A percentile compares a stretch with the other conserved stretches of the same genome.
These are phyloP conservation scores for Xestia xanthographa DNA, from an alignment of 2,888 invertebrate species.

Conservation along the genomic window DNA sequence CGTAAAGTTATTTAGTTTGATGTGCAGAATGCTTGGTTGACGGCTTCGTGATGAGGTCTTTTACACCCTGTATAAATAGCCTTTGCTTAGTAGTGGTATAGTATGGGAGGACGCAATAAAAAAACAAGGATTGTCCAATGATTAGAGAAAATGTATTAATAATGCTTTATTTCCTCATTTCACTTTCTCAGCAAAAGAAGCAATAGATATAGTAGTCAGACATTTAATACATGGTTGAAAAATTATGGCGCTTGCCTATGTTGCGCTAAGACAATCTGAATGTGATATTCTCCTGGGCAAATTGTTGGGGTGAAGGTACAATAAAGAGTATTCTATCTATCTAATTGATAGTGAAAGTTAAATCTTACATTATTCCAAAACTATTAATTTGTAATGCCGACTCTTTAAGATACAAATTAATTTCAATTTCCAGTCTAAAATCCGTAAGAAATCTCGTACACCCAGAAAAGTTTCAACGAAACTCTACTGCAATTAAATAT, in stretches of 20 bases:
- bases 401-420: background rate
- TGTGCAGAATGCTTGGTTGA: too few species aligned
- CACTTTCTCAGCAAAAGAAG: background rate
- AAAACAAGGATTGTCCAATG: background rate
- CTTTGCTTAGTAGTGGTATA: too few species aligned
- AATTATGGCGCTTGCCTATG: too few species aligned
- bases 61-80: too few species aligned
- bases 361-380: conserved; percentile 3
- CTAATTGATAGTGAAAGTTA: too few species aligned
- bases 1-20: too few species aligned
- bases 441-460: background rate
- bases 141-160: background rate
- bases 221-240: background rate
- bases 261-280: background rate
- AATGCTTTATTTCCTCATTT: background rate
- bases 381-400: background rate
- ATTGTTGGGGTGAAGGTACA: background rate
- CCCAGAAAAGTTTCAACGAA: conserved; percentile 12
- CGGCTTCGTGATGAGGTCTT: too few species aligned
- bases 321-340: background rate
- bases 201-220: background rate
- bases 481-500: conserved; percentile 52
- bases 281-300: background rate
- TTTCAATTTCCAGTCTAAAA: conserved; percentile 11
- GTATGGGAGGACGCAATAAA: background rate